Percentiles rank a stretch among this genome's conserved stretches.
These are phyloP conservation scores for Protula sp. DNA, from an alignment of 2,888 invertebrate species.

Conservation along the genomic window DNA sequence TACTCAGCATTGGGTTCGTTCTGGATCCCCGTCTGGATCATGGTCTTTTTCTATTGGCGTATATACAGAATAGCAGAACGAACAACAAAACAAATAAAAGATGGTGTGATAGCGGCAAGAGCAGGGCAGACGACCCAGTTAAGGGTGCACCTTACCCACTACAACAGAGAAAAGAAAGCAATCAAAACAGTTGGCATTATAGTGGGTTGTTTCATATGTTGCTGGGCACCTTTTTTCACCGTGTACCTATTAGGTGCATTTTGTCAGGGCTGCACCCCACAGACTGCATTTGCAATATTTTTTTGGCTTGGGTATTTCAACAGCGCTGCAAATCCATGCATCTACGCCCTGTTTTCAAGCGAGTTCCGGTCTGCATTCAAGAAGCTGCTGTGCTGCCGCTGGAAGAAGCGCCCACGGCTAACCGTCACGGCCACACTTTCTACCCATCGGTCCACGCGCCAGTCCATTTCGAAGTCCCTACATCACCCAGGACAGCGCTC, in stretches of 20 bases:
- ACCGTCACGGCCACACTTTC: no score
- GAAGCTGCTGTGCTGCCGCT: conserved; percentile 72
- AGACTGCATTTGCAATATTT: conserved; percentile 73
- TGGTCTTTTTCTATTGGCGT: conserved; percentile 96
- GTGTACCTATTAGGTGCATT: conserved; percentile 79
- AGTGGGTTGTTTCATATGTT: conserved; percentile 92
- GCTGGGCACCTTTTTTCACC: conserved; percentile 96
- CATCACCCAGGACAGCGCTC: no score
- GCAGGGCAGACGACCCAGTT: conserved; percentile 59
- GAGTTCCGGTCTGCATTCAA: conserved; percentile 94
- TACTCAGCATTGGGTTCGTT: conserved; percentile 97
- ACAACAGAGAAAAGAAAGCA: conserved; percentile 85
- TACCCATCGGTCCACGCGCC: no score
- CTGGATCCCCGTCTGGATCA: conserved; percentile 95
- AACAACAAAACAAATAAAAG: conserved; percentile 46
- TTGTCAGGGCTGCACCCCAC: conserved; percentile 69
- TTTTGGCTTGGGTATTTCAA: conserved; percentile 98
- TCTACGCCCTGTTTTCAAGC: conserved; percentile 89
- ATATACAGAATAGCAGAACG: conserved; percentile 81
- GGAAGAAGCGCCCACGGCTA: no score
- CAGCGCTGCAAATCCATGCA: conserved; percentile 90
- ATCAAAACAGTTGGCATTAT: conserved; percentile 95
- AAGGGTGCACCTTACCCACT: conserved; percentile 85
- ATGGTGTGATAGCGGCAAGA: conserved; percentile 38
- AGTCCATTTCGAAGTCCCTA: no score